Evolutionary conservation across 1,140 invertebrate genomes (phyloP), one percentile per base, ranked within the genome.

Genomic region (Babylonia areolata): DNA sequence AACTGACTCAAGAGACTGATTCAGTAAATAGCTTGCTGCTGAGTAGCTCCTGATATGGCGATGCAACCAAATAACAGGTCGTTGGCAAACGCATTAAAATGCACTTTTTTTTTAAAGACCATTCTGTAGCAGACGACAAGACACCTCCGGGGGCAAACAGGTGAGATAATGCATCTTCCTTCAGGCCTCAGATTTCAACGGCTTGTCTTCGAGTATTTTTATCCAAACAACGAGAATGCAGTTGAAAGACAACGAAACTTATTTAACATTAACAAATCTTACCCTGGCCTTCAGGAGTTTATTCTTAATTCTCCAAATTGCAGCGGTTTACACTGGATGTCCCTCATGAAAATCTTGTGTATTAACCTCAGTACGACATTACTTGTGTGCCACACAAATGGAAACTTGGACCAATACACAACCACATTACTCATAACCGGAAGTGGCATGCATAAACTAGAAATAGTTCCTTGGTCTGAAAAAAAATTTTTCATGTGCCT

Each of bases 261-360:
- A 40, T 39, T 54, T 2, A 80, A 54, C 12, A n/a, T n/a, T n/a
- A 39, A n/a, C 28, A 80, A 11, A n/a, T 39, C 78, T 92, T 90
- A 93, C 92, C 92, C 92, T 89, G 92, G 91, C 92, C 91, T 92
- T 93, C 80, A 93, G 92, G 92, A 93, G 92, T 90, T 92, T 93
- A 91, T 92, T 93, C 92, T 92, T 93, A 83, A 93, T 82, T 91
- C 91, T 93, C 92, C 92, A 93, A 93, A 93, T 93, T 91, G 88
- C 92, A 92, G 88, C 91, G 90, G 90, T 92, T 93, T 84, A 85
- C 85, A 83, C 46, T 6, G 78, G 39, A 84, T 54, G 85, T 83
- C 77, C 69, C 35, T 85, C 79, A 87, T 88, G 80, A 69, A 89
- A 86, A 37, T 23, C 69, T 31, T 86, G 37, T 81, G 31, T 28